Percentiles rank a stretch among this genome's conserved stretches.
Evolutionary conservation across 2,113 vertebrate species (phyloP).

Genomic region (Crotalus tigris): DNA sequence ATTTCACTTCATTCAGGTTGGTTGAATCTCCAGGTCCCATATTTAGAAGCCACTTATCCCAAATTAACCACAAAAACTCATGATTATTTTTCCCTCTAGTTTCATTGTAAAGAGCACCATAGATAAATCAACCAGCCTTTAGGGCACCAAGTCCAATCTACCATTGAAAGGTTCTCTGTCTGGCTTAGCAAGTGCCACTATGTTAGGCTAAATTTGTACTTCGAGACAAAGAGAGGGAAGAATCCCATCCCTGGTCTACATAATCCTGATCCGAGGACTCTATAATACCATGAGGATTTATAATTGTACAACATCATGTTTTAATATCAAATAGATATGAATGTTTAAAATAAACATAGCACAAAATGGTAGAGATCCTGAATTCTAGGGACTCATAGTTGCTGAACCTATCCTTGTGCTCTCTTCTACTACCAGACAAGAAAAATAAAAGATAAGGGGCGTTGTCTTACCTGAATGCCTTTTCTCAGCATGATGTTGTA

Average conservation of each 20-base stretch:
- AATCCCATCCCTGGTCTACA: not conserved
- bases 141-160: not conserved
- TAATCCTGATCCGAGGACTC: not conserved
- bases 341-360: not conserved
- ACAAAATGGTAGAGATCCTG: not conserved
- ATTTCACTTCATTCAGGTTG: not conserved
- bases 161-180: not conserved
- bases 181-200: not conserved
- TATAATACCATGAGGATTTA: not conserved
- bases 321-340: not conserved
- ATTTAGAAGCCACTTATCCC: not conserved
- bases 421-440: not conserved
- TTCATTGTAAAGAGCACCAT: not conserved
- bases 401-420: not conserved
- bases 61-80: not conserved
- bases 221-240: not conserved
- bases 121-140: not conserved
- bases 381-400: not conserved
- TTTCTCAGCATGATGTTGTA: too few relatives aligned
- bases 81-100: not conserved
- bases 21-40: not conserved
- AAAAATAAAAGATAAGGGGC: not conserved
- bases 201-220: not conserved
- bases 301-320: not conserved
- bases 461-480: too few relatives aligned